Base-by-base conservation (phyloP, 2,113 vertebrate species). In the Limanda limanda region DNA sequence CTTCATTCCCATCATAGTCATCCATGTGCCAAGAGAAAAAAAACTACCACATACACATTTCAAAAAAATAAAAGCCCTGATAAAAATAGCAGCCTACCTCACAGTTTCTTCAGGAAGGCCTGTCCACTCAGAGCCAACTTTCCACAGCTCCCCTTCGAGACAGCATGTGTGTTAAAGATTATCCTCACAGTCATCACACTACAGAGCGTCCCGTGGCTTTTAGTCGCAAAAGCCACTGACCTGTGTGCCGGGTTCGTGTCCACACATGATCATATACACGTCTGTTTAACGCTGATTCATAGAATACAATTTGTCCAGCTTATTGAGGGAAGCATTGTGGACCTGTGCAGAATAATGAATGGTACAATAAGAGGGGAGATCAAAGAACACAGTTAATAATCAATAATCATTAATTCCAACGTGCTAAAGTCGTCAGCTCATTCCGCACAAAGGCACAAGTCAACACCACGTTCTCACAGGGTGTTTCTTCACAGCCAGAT, bases 141-240 rank as follows among this genome's bases (percentile, higher is more conserved):
- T 93, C 93, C 93, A 91, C 83, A 62, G 83, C 45, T 86, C 81
- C 83, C 91, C 90, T 93, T 47, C 7, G 86, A 93, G 92, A 90
- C 87, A 82, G 79, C 83, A 85, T 93, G 83, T 94, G 92, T 84
- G 70, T 63, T 94, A 91, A 74, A 94, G 92, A 92, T 93, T 89
- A 91, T 79, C 91, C 78, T 83, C 6, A 18, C 80, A 51, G 86
- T 78, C 76, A 73, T 87, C 91, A 54, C 85, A 81, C 92, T 75
- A 45, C 31, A 10, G 64, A 62, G 68, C 78, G 60, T 82, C 79
- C 12, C 15, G 9, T n/a, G 60, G 63, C 60, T 77, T 90, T 68
- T 76, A 85, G 73, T 85, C 83, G 82, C 83, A 85, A 74, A 88
- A 91, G 86, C 76, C 64, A 85, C 76, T 89, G 87, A 89, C 76